These are phyloP conservation scores for Selenia dentaria DNA, from an alignment of 2,888 invertebrate genomes.

Conservation along the genomic window DNA sequence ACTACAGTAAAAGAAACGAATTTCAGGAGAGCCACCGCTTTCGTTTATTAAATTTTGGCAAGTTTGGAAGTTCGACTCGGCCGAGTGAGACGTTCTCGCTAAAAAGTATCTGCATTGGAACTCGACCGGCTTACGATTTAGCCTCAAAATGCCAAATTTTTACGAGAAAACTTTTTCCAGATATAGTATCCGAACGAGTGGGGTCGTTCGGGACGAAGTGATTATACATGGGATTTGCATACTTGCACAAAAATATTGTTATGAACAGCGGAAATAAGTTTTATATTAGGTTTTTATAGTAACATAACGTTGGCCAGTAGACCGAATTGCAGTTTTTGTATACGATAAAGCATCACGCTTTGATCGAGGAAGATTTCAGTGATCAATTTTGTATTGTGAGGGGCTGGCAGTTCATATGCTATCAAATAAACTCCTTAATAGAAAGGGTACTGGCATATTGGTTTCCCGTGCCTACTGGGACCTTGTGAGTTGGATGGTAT, in stretches of 20 bases:
- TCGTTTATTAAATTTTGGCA: conserved; percentile 64
- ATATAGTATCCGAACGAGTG: conserved; percentile 52
- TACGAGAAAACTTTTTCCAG: conserved; percentile 69
- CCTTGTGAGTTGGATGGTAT: conserved; percentile 28
- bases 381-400: no score
- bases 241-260: conserved; percentile 52
- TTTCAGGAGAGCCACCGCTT: conserved; percentile 44
- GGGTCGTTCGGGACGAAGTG: conserved; percentile 48
- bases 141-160: conserved; percentile 60
- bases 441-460: conserved; percentile 33
- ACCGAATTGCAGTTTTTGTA: no score
- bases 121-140: conserved; percentile 60
- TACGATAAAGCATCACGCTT: no score
- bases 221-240: conserved; percentile 64
- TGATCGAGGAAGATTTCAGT: no score
- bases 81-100: conserved; percentile 52
- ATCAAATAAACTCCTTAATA: no score
- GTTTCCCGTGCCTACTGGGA: conserved; percentile 30
- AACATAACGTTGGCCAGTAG: no score
- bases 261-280: conserved; percentile 46
- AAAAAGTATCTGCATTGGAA: conserved; percentile 56
- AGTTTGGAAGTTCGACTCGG: conserved; percentile 58
- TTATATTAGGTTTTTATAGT: no score
- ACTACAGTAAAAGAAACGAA: conserved; percentile 49
- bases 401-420: no score